Base-by-base conservation (phyloP, 1,140 invertebrate genomes). In the Ganaspis sp. region DNA sequence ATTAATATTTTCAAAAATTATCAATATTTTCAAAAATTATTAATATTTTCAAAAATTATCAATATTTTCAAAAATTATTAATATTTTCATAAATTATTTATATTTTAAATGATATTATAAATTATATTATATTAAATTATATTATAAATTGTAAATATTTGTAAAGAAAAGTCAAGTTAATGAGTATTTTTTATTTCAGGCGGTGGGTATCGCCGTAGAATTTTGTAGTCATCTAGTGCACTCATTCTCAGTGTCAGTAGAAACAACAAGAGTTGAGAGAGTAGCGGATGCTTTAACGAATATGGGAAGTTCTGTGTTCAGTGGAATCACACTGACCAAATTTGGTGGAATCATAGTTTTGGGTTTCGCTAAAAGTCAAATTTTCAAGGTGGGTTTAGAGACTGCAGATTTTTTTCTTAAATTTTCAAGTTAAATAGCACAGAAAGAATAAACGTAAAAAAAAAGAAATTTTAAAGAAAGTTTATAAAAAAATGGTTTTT, bases 191-290 rank as follows among this genome's bases (percentile, higher is more conserved):
- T 53, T 8, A 77, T 89, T 92, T 40, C 86, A 96, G 95, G 96
- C 98, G 81, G 96, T 99, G 78, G 99, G 99, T 76, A 99, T 99
- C 81, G 95, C 98, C 17, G 98, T 99, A 1, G 99, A 99, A 92
- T 99, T 99, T 91, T 99, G 98, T 92, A 98, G 98, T 80, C 99
- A 99, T 92, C 93, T 99, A 80, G 96, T 98, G 45, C 96, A 98
- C 89, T 96, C 97, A 23, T 99, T 99, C 92, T 94, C 96, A 3
- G 93, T 97, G 74, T 96, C 95, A 0, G 92, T 94, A 4, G 93
- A 95, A 86, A 90, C 92, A 15, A 95, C 94, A 9, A 92, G 96
- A 83, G 92, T 96, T 3, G 93, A 94, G 73, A 92, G 98, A 81
- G 96, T 98, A 0, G 93, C 95, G 0, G 95, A 98, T 85, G 94